Percentiles rank a stretch among this genome's conserved stretches.
These are phyloP conservation scores for Protula sp. DNA, from an alignment of 2,888 invertebrate genomes.

Conservation along the genomic window DNA sequence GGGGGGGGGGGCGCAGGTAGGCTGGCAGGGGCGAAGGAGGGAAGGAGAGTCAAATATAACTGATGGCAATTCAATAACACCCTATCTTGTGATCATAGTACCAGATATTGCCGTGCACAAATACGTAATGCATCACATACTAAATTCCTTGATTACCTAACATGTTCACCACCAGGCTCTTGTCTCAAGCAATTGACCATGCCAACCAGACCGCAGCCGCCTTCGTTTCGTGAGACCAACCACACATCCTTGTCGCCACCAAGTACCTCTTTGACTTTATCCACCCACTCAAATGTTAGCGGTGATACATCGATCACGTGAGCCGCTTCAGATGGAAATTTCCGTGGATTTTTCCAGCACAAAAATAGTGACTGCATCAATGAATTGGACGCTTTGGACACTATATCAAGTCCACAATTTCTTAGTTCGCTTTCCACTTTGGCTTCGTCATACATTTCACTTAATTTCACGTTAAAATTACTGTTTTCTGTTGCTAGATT, in stretches of 20 bases:
- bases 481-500: conserved; percentile 16
- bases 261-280: conserved; percentile 64
- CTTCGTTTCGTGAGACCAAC: conserved; percentile 52
- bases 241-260: conserved; percentile 54
- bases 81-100: too few relatives aligned
- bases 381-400: conserved; percentile 64
- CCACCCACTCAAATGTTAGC: conserved; percentile 65
- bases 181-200: conserved; percentile 82
- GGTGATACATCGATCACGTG: conserved; percentile 9
- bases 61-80: too few relatives aligned
- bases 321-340: conserved; percentile 29
- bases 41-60: too few relatives aligned
- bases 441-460: conserved; percentile 9
- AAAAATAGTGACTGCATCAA: conserved; percentile 60
- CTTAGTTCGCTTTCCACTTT: conserved; percentile 32
- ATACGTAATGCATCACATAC: too few relatives aligned
- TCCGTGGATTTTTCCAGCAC: conserved; percentile 62
- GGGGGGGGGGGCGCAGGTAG: too few relatives aligned
- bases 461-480: background rate
- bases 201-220: conserved; percentile 71
- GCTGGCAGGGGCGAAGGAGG: too few relatives aligned
- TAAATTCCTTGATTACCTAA: too few relatives aligned
- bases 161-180: conserved; percentile 76
- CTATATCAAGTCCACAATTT: conserved; percentile 57
- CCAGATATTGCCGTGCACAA: too few relatives aligned